Base-by-base conservation (phyloP, 2,888 invertebrate species). In the Agriopis marginaria region DNA sequence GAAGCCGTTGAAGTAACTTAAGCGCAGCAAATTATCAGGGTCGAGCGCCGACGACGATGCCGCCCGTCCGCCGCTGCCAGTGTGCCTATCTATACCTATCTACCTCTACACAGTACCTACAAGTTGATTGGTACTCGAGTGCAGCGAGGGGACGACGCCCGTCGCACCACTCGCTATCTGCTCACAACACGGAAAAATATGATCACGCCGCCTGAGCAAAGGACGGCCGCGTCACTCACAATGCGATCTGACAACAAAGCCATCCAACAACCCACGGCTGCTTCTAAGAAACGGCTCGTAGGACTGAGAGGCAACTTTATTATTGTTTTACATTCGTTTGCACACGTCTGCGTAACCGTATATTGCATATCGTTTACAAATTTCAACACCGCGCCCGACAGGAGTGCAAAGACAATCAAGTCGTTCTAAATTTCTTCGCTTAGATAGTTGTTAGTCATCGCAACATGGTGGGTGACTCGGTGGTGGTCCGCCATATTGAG, bases 1-100 rank as follows among this genome's bases (percentile, higher is more conserved):
- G 93, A 93, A 93, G 93, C 93, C 93, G 89, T 93, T 91, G 91
- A 93, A 93, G 91, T 92, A 92, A 90, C 91, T 87, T 91, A 91
- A 92, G 92, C 91, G 91, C 91, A 92, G 93, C 89, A 92, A 91
- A 92, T 91, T 91, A 93, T 92, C 93, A 93, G 91, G 92, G 93
- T 87, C 92, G 91, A 85, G 84, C 89, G 89, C 86, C 89, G 89
- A 81, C 88, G 89, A 79, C 87, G 88, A 83, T 85, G 83, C 81
- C 79, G 84, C 76, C 85, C 79, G 84, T 76, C 85, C 85, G 84
- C 81, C 79, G 86, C 88, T 86, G 86, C 90, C 61, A 64, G 80
- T 76, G 83, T 84, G 84, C 82, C 83, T 86, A 86, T 83, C 81
- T 87, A 84, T 80, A 82, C 76, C 74, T 82, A 82, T 76, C 74